These are phyloP conservation scores for Arge pagana DNA, from an alignment of 2,888 invertebrate genomes.

Conservation along the genomic window DNA sequence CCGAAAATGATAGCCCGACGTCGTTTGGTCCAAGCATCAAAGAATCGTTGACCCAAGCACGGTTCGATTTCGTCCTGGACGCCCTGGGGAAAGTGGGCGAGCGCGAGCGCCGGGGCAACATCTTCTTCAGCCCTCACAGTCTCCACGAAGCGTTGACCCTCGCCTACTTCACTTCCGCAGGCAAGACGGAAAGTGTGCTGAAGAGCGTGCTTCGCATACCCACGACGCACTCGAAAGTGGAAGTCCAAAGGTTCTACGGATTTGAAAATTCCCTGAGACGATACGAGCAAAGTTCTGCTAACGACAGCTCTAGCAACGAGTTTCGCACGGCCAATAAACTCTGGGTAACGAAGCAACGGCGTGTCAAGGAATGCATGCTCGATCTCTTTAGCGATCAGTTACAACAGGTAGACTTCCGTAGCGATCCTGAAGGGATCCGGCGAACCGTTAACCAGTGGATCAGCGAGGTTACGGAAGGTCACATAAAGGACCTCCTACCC, in stretches of 20 bases:
- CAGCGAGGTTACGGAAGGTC: constrained; percentile 71
- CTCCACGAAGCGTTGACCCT: constrained; percentile 79
- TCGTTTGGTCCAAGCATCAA: constrained; percentile 46
- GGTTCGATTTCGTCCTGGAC: constrained; percentile 72
- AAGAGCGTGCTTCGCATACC: constrained; percentile 68
- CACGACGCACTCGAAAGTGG: constrained; percentile 68
- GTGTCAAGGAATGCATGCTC: constrained; percentile 70
- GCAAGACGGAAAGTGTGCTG: constrained; percentile 70
- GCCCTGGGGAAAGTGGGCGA: constrained; percentile 71
- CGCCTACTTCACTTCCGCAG: constrained; percentile 77
- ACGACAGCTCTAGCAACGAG: constrained; percentile 68
- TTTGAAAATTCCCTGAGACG: constrained; percentile 68
- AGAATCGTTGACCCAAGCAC: constrained; percentile 63
- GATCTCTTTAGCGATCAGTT: constrained; percentile 70
- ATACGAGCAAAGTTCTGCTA: constrained; percentile 43
- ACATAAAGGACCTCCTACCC: constrained; percentile 76
- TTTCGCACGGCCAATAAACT: constrained; percentile 79
- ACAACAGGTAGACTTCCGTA: constrained; percentile 67
- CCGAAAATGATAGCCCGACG: constrained; percentile 54
- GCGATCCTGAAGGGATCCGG: constrained; percentile 65
- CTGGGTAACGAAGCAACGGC: constrained; percentile 67
- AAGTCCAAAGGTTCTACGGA: constrained; percentile 74
- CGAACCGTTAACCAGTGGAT: constrained; percentile 79
- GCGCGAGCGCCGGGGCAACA: constrained; percentile 71
- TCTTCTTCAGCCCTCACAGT: constrained; percentile 89